phyloP scores from a whole-genome alignment of 2,113 vertebrate species.

The Leucosticte australis region DNA sequence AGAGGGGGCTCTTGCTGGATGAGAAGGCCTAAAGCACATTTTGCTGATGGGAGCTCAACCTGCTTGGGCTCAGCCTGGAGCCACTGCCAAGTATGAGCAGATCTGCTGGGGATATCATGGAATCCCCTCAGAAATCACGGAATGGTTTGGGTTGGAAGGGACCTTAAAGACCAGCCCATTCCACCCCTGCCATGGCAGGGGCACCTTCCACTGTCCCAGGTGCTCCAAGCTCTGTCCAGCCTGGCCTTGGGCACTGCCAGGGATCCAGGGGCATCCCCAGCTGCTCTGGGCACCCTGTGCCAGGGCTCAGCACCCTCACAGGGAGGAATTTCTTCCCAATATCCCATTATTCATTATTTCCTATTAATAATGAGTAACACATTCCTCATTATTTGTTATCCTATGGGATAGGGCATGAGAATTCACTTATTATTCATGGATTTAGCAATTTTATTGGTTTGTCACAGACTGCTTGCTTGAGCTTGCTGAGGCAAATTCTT shows the following conservation, averaged over 20 bases:
- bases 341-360: not conserved
- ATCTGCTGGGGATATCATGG: not conserved
- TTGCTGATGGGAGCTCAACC: not conserved
- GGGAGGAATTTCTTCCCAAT: not conserved
- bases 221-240: fast-evolving
- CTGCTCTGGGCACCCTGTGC: not conserved
- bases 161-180: not conserved
- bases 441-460: not conserved
- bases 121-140: not conserved
- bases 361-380: not conserved
- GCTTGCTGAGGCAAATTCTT: not conserved
- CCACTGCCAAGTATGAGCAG: fast-evolving
- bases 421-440: not conserved
- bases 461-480: not conserved
- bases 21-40: not conserved
- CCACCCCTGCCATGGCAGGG: not conserved
- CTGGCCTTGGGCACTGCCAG: not conserved
- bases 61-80: not conserved
- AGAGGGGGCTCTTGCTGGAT: not conserved
- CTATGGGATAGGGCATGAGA: not conserved
- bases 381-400: not conserved
- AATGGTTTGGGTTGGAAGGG: not conserved
- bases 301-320: not conserved
- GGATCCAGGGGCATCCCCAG: not conserved
- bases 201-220: not conserved